Percentiles rank a stretch among this genome's conserved stretches.
Evolutionary conservation across 1,140 invertebrate genomes (phyloP).

Genomic region (Ceratoteleas bidentatus): DNA sequence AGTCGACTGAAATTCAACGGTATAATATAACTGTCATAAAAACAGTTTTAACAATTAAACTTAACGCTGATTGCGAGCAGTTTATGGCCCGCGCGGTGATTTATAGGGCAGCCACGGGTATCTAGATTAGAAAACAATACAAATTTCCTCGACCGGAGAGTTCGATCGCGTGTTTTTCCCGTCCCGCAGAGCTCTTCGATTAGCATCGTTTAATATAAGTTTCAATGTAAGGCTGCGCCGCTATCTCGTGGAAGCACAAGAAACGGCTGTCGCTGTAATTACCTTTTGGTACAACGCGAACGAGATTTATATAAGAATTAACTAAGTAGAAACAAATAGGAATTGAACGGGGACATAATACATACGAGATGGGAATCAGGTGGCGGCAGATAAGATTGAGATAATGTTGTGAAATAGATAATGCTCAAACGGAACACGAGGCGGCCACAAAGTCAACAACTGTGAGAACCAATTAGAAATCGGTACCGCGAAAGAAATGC

Average conservation of each 20-base stretch:
- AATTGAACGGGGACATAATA: slow-evolving; percentile 55
- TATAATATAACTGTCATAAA: too few species aligned
- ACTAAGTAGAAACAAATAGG: slow-evolving; percentile 60
- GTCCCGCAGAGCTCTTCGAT: slow-evolving; percentile 1
- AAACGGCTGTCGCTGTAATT: slow-evolving; percentile 49
- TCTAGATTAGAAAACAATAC: too few species aligned
- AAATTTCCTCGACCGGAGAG: not conserved
- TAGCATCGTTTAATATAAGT: slow-evolving; percentile 52
- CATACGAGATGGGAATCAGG: slow-evolving; percentile 58
- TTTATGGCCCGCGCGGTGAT: too few species aligned
- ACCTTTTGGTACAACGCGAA: slow-evolving; percentile 34
- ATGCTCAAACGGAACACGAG: slow-evolving; percentile 39
- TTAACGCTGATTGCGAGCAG: too few species aligned
- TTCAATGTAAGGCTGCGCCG: slow-evolving; percentile 62
- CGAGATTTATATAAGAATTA: slow-evolving; percentile 63
- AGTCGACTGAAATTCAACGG: too few species aligned
- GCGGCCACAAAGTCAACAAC: slow-evolving; percentile 32
- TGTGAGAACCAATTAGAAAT: slow-evolving; percentile 61
- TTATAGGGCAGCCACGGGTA: too few species aligned
- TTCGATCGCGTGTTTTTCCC: slow-evolving; percentile 13
- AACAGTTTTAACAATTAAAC: too few species aligned
- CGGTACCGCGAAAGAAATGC: slow-evolving; percentile 46
- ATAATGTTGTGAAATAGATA: slow-evolving; percentile 57
- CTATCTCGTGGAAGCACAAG: slow-evolving; percentile 40
- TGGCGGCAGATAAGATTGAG: slow-evolving; percentile 57